phyloP scores from a whole-genome alignment of 2,113 vertebrate species.

The Tachysurus fulvidraco region DNA sequence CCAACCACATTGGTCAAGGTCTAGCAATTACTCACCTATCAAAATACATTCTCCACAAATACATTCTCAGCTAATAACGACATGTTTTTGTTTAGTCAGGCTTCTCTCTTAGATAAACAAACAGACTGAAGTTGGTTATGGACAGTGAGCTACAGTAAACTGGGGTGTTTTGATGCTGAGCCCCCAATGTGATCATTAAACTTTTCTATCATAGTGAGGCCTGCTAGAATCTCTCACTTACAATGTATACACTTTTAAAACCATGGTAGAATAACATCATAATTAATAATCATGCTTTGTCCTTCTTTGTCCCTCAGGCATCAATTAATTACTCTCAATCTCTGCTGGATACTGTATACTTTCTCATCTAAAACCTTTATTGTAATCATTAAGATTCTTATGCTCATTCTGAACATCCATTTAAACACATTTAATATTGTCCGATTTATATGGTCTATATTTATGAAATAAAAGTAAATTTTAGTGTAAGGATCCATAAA shows the following conservation, averaged over 20 bases:
- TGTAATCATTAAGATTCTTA: no score
- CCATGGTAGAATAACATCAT: background rate
- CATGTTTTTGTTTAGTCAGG: background rate
- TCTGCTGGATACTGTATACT: no score
- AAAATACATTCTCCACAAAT: background rate
- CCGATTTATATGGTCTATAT: no score
- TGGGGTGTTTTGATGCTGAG: background rate
- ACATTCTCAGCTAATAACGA: background rate
- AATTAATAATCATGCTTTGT: background rate
- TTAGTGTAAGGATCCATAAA: no score
- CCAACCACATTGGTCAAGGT: constrained; percentile 62
- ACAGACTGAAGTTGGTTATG: background rate
- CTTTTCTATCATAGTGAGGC: background rate
- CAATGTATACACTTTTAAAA: background rate
- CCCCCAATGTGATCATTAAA: background rate
- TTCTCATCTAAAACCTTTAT: no score
- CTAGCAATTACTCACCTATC: constrained; percentile 43
- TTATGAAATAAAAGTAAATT: no score
- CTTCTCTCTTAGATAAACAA: background rate
- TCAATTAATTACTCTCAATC: background rate
- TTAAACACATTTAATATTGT: no score
- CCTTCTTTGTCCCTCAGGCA: background rate
- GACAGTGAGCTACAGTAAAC: background rate
- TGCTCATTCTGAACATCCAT: no score
- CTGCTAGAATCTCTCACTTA: background rate